A percentile compares a stretch with the other conserved stretches of the same genome.
Evolutionary conservation across 1,140 invertebrate genomes (phyloP).

Genomic region (Orchestia grillus): DNA sequence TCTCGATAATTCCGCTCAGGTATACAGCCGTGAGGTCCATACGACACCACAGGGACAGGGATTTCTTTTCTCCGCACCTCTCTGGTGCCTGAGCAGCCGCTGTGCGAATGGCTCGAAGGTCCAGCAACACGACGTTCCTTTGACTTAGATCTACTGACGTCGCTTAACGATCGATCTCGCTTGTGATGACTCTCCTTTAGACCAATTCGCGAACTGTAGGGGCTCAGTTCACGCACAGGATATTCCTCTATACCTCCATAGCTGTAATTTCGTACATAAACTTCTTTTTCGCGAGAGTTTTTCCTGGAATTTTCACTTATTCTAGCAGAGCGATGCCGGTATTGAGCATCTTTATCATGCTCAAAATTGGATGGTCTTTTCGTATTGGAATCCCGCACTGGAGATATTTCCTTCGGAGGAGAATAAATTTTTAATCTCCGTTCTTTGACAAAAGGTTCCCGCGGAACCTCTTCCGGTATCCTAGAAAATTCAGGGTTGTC

Average conservation of each 20-base stretch:
- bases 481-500: neutral
- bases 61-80: neutral
- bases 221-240: conserved; percentile 11
- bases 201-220: neutral
- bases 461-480: neutral
- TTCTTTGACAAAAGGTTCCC: conserved; percentile 29
- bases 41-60: neutral
- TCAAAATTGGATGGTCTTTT: neutral
- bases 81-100: neutral
- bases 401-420: conserved; percentile 7
- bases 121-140: neutral
- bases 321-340: neutral
- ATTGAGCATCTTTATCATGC: neutral
- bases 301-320: neutral
- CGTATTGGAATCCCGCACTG: neutral
- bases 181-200: neutral
- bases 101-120: neutral
- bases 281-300: neutral
- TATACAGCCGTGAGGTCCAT: neutral
- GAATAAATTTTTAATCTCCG: conserved; percentile 29
- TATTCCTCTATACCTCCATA: conserved; percentile 26
- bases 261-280: conserved; percentile 22
- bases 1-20: neutral
- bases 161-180: neutral
- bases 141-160: neutral